phyloP scores from a whole-genome alignment of 53 echinoderm and acorn worm genomes.

The Henricia sp. region DNA sequence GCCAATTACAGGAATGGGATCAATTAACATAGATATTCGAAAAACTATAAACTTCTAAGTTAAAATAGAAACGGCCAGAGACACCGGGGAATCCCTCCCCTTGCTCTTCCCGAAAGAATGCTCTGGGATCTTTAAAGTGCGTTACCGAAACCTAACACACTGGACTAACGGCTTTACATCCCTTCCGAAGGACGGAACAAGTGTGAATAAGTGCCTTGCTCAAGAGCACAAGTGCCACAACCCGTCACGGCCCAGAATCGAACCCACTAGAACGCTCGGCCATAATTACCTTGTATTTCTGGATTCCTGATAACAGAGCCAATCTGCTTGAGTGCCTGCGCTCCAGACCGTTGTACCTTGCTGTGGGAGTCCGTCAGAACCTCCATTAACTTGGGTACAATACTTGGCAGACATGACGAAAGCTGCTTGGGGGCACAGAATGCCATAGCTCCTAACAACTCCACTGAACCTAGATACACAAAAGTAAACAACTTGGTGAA shows the following conservation, averaged over 20 bases:
- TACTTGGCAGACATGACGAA: slow-evolving; percentile 95
- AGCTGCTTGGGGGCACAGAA: slow-evolving; percentile 99
- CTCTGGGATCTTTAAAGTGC: too few relatives aligned
- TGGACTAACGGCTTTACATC: too few relatives aligned
- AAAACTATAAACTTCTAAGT: too few relatives aligned
- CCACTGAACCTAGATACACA: slow-evolving; percentile 81
- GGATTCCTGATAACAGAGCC: slow-evolving; percentile 97
- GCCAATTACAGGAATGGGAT: too few relatives aligned
- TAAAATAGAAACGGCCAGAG: too few relatives aligned
- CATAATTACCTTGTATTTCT: slow-evolving; percentile 97
- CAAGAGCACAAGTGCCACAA: too few relatives aligned
- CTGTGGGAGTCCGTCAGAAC: slow-evolving; percentile 96
- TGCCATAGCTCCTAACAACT: slow-evolving; percentile 95
- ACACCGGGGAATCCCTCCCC: too few relatives aligned
- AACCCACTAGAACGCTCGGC: not conserved
- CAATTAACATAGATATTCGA: too few relatives aligned
- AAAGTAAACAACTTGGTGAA: not conserved
- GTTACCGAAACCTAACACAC: too few relatives aligned
- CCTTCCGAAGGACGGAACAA: too few relatives aligned
- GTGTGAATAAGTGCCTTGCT: too few relatives aligned
- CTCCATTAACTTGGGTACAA: slow-evolving; percentile 96
- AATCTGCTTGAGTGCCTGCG: slow-evolving; percentile 94
- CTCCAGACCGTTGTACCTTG: slow-evolving; percentile 94
- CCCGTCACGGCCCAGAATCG: not conserved
- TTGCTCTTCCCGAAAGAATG: too few relatives aligned